Base-by-base conservation (phyloP, 2,888 invertebrate genomes). In the Brachycybe producta region DNA sequence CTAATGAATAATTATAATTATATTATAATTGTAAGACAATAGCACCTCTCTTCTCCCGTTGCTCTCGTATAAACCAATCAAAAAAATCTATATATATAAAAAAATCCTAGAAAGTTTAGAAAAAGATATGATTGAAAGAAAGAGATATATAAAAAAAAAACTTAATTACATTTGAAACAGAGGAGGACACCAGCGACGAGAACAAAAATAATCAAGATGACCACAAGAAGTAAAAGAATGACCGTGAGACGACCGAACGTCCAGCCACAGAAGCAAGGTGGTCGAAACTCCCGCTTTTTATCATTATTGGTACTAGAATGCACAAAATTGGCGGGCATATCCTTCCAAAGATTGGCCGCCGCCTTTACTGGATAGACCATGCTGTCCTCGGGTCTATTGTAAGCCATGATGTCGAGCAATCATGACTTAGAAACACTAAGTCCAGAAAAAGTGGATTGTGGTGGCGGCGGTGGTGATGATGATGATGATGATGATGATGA, bases 91-190 rank as follows among this genome's bases (percentile, higher is more conserved):
- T n/a, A n/a, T n/a, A n/a, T n/a, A n/a, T n/a, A n/a, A n/a, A n/a
- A n/a, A n/a, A n/a, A n/a, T n/a, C n/a, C n/a, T n/a, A n/a, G n/a
- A n/a, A n/a, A n/a, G n/a, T n/a, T n/a, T n/a, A n/a, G n/a, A n/a
- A n/a, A n/a, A n/a, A 52, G 5, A 39, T 11, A 38, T 40, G 15
- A 30, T 11, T 11, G 13, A 30, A 11, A 13, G 13, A 30, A 30
- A 11, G 13, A 30, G 13, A 30, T 13, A 30, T 30, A 8, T 11
- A 49, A n/a, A n/a, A n/a, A n/a, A n/a, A n/a, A n/a, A n/a, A n/a
- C n/a, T n/a, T 64, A 75, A 75, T 70, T 68, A 76, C 76, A 75
- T 64, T 76, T 75, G 60, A 73, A 73, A 64, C 75, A 76, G 51
- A 76, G 71, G 39, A 76, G 67, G 49, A 75, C 71, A 46, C 75